Evolutionary conservation across 2,113 vertebrate genomes (phyloP).

Genomic region (Motacilla alba): DNA sequence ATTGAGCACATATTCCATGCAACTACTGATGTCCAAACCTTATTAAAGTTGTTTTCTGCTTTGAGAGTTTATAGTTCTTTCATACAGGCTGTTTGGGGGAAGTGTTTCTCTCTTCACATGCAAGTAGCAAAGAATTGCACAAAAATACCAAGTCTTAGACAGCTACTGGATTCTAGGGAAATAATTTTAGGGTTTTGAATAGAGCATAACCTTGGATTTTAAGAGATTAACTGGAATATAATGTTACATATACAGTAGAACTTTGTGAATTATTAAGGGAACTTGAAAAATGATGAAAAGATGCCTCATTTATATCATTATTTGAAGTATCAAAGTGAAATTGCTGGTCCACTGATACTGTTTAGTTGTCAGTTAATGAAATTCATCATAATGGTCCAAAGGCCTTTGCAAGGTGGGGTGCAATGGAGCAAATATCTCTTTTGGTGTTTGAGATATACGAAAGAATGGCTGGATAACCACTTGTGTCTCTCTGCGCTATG

Average conservation of each 20-base stretch:
- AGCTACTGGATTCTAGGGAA: neutral
- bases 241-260: neutral
- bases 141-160: neutral
- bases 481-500: neutral
- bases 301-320: neutral
- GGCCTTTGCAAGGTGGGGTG: neutral
- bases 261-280: neutral
- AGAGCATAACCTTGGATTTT: neutral
- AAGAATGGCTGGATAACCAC: neutral
- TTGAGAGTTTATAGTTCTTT: neutral
- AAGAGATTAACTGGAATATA: neutral
- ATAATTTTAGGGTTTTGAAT: neutral
- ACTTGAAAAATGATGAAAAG: neutral
- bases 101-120: neutral
- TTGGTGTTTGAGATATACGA: neutral
- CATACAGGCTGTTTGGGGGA: neutral
- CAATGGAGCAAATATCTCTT: neutral
- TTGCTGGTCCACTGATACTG: neutral
- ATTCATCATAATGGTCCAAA: neutral
- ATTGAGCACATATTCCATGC: neutral
- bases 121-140: conserved; percentile 12
- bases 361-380: neutral
- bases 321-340: neutral
- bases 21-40: neutral
- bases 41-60: neutral